Evolutionary conservation across 2,797 vertebrate genomes (phyloP), one percentile per base, ranked within the genome.

Genomic region (Pangasius larnaudii): DNA sequence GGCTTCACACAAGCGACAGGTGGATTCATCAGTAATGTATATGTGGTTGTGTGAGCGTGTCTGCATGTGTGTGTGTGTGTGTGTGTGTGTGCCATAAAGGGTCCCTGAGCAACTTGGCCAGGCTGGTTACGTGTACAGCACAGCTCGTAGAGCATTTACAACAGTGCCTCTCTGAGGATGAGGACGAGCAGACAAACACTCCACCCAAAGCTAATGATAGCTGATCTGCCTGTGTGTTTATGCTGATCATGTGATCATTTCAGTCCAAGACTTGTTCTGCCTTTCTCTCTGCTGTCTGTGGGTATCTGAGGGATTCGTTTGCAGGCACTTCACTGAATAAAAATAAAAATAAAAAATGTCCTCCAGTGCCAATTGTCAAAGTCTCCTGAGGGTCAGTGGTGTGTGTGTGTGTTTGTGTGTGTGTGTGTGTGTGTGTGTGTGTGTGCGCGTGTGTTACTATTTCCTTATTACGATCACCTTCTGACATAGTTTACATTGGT

Each of bases 381-480:
- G 89, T 89, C 90, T 92, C 90, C 93, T 93, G 93, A 94, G 95
- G 93, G 95, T 91, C 93, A 90, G 78, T 72, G 80, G 88, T 46
- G 89, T 65, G 88, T 89, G 86, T 84, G 82, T 84, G 74, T 85
- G 87, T 72, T 10, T 67, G 65, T 87, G 85, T 84, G 85, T 85
- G 86, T 85, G 65, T 85, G 81, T 59, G 53, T 89, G 72, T 93
- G 51, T 36, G n/a, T 4, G 74, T 92, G 53, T 22, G 51, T 11
- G 30, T 59, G 53, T 88, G 72, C 10, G 19, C 0, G 49, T 0
- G 18, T 36, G 79, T 27, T 77, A 78, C 69, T 86, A 71, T 80
- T 86, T 82, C 27, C 51, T 67, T 39, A 67, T 80, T 36, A 80
- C 24, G 18, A 27, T 85, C 82, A 86, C 56, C 42, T n/a, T 89